Evolutionary conservation across 2,888 invertebrate species (phyloP).

Genomic region (Colletes collaris): DNA sequence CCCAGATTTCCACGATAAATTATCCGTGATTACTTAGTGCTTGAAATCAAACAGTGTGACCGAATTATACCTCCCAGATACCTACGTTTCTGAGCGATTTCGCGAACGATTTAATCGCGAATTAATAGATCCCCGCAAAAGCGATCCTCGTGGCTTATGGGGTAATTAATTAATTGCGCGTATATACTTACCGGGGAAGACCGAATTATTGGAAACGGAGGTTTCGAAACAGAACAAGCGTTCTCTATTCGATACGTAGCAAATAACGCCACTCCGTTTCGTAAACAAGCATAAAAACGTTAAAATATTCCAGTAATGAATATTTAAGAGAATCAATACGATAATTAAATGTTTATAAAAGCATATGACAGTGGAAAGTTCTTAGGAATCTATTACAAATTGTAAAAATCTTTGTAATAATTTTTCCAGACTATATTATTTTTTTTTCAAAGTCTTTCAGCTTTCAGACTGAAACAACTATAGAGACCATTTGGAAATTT

Average conservation of each 20-base stretch:
- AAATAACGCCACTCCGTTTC: conserved; percentile 56
- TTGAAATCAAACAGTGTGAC: conserved; percentile 11
- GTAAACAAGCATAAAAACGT: conserved; percentile 23
- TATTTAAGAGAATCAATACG: no score
- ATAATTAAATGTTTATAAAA: no score
- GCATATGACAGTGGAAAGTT: no score
- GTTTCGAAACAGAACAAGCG: conserved; percentile 30
- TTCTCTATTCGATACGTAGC: conserved; percentile 32
- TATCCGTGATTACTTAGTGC: conserved; percentile 5
- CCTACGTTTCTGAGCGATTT: conserved; percentile 37
- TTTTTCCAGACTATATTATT: no score
- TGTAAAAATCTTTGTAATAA: no score
- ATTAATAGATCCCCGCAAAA: conserved; percentile 52
- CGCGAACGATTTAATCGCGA: conserved; percentile 46
- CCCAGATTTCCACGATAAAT: neutral
- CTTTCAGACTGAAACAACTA: no score
- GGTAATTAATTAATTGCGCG: conserved; percentile 49
- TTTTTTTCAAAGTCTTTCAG: no score
- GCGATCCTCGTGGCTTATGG: conserved; percentile 27
- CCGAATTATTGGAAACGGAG: conserved; percentile 39
- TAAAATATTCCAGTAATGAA: no score
- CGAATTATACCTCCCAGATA: conserved; percentile 9
- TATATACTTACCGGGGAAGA: conserved; percentile 36
- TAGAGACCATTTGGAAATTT: no score
- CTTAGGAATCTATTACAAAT: no score